Conservation (phyloP, 2,888 invertebrate genomes). For the Microplitis manilae region DNA sequence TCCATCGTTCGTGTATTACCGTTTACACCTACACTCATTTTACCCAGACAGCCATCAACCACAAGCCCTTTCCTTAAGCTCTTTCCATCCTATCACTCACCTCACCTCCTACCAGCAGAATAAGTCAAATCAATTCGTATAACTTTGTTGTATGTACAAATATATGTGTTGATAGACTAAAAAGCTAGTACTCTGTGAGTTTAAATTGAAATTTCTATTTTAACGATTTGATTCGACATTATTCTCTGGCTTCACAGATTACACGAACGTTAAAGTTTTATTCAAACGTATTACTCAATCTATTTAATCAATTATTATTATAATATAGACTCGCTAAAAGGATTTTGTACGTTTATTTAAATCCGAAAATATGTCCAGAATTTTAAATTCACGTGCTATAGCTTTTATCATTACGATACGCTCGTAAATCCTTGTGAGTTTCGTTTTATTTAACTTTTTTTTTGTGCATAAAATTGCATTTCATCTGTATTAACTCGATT, state of each 20-base stretch:
- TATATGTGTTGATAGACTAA: not conserved
- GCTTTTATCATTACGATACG: constrained; percentile 22
- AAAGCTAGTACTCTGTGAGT: constrained; percentile 26
- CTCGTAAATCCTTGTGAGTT: constrained; percentile 38
- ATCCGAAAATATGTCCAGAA: constrained; percentile 28
- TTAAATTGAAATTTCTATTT: constrained; percentile 31
- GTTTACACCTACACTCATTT: not conserved
- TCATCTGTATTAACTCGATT: not conserved
- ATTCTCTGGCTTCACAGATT: constrained; percentile 40
- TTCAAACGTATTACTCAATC: constrained; percentile 23
- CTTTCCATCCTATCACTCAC: not conserved
- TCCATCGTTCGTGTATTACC: constrained; percentile 4
- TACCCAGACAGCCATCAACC: not conserved
- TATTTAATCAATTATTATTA: constrained; percentile 11
- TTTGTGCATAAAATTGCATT: not conserved
- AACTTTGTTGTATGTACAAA: not conserved
- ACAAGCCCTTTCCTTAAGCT: not conserved
- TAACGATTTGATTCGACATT: constrained; percentile 35
- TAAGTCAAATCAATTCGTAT: not conserved
- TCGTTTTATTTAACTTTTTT: not conserved
- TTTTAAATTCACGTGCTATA: not conserved
- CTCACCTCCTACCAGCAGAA: not conserved
- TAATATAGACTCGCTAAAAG: constrained; percentile 32
- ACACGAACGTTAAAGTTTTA: constrained; percentile 43
- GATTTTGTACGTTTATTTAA: constrained; percentile 16